Conservation (phyloP, 2,888 invertebrate species). For the Drosophila neonasuta region DNA sequence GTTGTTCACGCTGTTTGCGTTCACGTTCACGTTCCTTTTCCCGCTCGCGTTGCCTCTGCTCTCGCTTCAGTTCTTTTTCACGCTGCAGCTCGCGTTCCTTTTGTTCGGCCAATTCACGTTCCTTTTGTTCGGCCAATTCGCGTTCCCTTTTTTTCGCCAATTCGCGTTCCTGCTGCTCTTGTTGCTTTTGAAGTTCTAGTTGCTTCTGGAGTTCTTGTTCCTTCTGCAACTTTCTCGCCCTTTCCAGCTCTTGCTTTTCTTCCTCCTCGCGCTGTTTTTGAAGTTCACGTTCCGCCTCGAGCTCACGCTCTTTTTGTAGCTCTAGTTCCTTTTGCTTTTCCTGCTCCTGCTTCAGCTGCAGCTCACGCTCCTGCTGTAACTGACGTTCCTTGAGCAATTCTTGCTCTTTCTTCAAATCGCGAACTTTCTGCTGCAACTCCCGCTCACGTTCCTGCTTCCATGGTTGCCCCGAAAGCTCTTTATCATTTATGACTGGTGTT, state of each 20-base stretch:
- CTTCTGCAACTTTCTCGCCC: constrained; percentile 5
- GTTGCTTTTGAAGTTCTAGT: constrained; percentile 4
- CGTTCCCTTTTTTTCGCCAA: neutral
- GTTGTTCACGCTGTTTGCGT: constrained; percentile 5
- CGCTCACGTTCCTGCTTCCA: neutral
- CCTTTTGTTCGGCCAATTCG: constrained; percentile 6
- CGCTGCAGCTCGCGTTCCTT: constrained; percentile 1
- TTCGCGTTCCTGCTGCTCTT: neutral
- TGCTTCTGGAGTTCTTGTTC: constrained; percentile 8
- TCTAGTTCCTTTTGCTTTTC: neutral
- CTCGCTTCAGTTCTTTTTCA: constrained; percentile 5
- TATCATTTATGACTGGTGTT: neutral
- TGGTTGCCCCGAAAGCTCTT: constrained; percentile 8
- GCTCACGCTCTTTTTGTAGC: neutral
- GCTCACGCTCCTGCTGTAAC: neutral
- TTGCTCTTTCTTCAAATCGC: neutral
- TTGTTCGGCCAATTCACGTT: neutral
- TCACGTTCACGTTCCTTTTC: constrained; percentile 9
- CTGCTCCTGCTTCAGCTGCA: neutral
- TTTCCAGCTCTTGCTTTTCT: constrained; percentile 6
- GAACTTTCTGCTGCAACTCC: neutral
- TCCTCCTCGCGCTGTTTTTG: neutral
- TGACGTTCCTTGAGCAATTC: neutral
- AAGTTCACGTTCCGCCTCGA: neutral
- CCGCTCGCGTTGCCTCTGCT: neutral